These are phyloP conservation scores for Meloidogyne floridensis DNA, from an alignment of 1,140 invertebrate species.

Conservation along the genomic window DNA sequence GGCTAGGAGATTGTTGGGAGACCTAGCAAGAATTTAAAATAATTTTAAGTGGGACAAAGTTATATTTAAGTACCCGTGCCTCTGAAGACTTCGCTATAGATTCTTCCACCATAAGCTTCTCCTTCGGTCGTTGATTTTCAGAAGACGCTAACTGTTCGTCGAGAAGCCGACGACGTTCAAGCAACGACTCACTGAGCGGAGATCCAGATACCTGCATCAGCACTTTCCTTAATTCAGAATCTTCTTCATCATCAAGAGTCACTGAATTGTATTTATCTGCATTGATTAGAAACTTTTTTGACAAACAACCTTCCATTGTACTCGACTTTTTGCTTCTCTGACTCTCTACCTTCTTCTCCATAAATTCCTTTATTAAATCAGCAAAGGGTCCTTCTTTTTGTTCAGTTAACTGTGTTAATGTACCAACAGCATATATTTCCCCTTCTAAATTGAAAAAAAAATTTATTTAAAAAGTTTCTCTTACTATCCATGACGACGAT, in stretches of 20 bases:
- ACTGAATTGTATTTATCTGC: not conserved
- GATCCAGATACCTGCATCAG: slow-evolving; percentile 18
- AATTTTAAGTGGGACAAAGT: too few relatives aligned
- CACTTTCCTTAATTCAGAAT: slow-evolving; percentile 17
- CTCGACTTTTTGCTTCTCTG: slow-evolving; percentile 24
- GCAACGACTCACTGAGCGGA: slow-evolving; percentile 35
- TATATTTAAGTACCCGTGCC: not conserved
- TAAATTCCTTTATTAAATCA: slow-evolving; percentile 37
- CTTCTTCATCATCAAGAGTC: not conserved
- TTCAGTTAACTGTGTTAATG: slow-evolving; percentile 36
- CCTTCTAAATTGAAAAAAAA: slow-evolving; percentile 38
- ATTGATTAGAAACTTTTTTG: too few relatives aligned
- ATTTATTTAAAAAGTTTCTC: not conserved
- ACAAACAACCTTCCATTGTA: not conserved
- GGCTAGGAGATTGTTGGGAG: not conserved
- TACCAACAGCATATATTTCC: slow-evolving; percentile 39
- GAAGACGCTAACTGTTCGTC: not conserved
- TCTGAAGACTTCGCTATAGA: not conserved
- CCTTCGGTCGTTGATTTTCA: not conserved
- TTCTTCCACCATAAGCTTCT: not conserved
- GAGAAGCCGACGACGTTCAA: slow-evolving; percentile 27
- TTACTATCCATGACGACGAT: slow-evolving; percentile 48
- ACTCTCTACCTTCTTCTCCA: slow-evolving; percentile 35
- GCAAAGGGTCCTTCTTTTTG: slow-evolving; percentile 40
- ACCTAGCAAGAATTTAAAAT: not conserved